phyloP scores from a whole-genome alignment of 2,797 vertebrate genomes.

The Orientallactaga sibirica region DNA sequence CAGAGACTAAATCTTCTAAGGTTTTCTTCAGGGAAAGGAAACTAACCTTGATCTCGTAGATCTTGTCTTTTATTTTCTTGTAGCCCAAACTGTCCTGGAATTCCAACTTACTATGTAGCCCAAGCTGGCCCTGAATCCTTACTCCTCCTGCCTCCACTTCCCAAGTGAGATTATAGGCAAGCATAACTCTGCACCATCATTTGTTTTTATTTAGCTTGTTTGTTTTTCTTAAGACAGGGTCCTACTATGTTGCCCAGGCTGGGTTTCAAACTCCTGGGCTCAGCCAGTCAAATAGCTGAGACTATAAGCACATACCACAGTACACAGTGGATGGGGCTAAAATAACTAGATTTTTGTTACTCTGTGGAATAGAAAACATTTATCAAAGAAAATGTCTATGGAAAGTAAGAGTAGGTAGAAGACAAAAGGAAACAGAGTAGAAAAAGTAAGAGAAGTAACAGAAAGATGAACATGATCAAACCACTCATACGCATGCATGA shows the following conservation, averaged over 20 bases:
- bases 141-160: too few species aligned
- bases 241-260: neutral
- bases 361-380: constrained; percentile 3
- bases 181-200: too few species aligned
- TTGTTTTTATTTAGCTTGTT: neutral
- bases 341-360: constrained; percentile 6
- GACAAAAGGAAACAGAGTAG: too few species aligned
- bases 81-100: too few species aligned
- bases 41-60: neutral
- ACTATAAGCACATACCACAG: neutral
- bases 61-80: neutral
- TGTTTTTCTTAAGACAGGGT: neutral
- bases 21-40: constrained; percentile 30
- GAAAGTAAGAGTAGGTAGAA: neutral
- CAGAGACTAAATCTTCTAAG: neutral
- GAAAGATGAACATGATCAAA: neutral
- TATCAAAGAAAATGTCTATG: neutral
- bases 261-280: neutral
- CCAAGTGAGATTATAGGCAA: too few species aligned
- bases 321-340: too few species aligned
- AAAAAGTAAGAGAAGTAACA: neutral
- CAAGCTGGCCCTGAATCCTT: too few species aligned
- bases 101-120: too few species aligned
- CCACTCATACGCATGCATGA: neutral
- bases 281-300: neutral